phyloP scores from a whole-genome alignment of 1,140 invertebrate species.

The Lordiphosa collinella region DNA sequence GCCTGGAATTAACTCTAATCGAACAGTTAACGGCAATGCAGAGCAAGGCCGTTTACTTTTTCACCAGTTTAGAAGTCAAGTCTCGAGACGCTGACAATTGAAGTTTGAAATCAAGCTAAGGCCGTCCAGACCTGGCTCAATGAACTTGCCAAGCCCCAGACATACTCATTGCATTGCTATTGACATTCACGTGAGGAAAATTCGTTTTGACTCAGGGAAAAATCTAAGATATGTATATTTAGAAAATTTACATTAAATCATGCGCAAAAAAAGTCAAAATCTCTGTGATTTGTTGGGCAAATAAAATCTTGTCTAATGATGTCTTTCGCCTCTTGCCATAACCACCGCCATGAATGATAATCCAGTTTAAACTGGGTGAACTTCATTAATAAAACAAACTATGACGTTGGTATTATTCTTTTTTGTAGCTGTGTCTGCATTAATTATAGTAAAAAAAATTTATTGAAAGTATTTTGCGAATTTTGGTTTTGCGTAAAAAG shows the following conservation, averaged over 20 bases:
- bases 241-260: conserved; percentile 20
- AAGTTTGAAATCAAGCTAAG: no score
- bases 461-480: conserved; percentile 49
- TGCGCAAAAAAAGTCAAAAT: conserved; percentile 17
- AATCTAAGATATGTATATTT: conserved; percentile 12
- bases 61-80: conserved; percentile 12
- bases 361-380: conserved; percentile 65
- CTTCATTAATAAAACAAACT: conserved; percentile 61
- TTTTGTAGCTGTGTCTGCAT: conserved; percentile 17
- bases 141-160: conserved; percentile 51
- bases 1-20: no score
- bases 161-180: conserved; percentile 46
- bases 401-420: conserved; percentile 2
- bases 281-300: conserved; percentile 17
- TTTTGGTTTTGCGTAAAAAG: conserved; percentile 16
- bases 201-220: neutral
- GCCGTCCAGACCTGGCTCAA: conserved; percentile 36
- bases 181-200: conserved; percentile 37
- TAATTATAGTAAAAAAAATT: conserved; percentile 46
- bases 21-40: no score
- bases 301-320: no score
- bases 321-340: no score
- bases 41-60: conserved; percentile 62
- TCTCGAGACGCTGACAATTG: neutral
- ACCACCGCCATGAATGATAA: conserved; percentile 3